Conservation (phyloP, 2,113 vertebrate genomes). For the Myocastor coypus region DNA sequence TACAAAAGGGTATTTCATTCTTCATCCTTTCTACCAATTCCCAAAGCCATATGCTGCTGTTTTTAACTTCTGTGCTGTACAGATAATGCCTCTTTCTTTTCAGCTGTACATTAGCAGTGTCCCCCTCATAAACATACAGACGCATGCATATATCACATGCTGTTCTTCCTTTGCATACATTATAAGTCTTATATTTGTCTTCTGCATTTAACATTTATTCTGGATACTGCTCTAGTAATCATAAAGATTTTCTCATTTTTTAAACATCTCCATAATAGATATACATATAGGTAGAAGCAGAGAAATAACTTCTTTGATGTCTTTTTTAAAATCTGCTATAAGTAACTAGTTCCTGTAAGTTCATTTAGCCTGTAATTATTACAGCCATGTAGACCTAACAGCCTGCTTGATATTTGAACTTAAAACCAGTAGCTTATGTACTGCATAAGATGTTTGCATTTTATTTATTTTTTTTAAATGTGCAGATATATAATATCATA, state of each 20-base stretch:
- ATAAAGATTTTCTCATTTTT: background rate
- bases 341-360: background rate
- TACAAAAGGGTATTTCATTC: background rate
- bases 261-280: background rate
- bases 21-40: background rate
- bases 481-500: background rate
- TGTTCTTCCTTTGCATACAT: background rate
- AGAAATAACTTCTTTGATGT: too few relatives aligned
- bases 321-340: background rate
- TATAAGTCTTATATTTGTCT: background rate
- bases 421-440: background rate
- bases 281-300: too few relatives aligned
- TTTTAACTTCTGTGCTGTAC: background rate
- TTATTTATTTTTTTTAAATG: slow-evolving; percentile 24
- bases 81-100: background rate
- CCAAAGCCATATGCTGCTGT: background rate
- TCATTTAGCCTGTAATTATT: background rate
- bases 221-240: background rate
- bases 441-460: background rate
- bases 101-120: background rate
- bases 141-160: background rate
- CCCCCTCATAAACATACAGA: background rate
- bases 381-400: background rate
- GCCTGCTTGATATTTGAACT: background rate
- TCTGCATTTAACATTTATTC: background rate